Conservation (phyloP, 2,888 invertebrate species). For the Brachyptera putata region DNA sequence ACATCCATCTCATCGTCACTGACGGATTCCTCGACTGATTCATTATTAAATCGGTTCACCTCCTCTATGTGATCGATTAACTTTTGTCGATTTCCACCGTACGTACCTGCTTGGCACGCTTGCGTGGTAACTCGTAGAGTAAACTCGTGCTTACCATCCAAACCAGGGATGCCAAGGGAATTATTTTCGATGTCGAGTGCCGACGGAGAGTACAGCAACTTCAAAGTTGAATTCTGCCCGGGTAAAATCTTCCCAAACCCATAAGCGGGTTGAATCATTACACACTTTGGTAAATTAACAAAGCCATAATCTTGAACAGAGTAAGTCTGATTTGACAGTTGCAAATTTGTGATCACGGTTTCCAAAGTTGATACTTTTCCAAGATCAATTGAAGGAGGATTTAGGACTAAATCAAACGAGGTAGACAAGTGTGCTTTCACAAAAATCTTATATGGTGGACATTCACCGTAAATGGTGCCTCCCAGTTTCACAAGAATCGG, state of each 20-base stretch:
- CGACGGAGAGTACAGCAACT: constrained; percentile 1
- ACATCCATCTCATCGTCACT: no score
- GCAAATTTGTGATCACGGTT: neutral
- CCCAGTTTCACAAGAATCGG: neutral
- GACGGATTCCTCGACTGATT: neutral
- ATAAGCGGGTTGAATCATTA: constrained; percentile 1
- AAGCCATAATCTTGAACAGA: constrained; percentile 5
- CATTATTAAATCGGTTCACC: neutral
- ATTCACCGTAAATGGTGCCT: neutral
- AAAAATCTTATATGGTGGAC: neutral
- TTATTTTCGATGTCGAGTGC: constrained; percentile 3
- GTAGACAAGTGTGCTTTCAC: neutral
- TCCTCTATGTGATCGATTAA: neutral
- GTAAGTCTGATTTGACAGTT: constrained; percentile 3
- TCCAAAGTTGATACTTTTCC: constrained; percentile 14
- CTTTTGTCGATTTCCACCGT: neutral
- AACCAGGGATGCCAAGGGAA: neutral
- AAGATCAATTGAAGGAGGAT: neutral
- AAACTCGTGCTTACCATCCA: neutral
- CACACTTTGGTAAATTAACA: neutral
- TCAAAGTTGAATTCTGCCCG: neutral
- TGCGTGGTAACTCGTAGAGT: neutral
- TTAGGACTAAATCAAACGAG: neutral
- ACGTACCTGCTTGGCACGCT: neutral
- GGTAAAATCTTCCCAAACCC: constrained; percentile 9